These are phyloP conservation scores for Andrena marginata DNA, from an alignment of 2,888 invertebrate species.

Conservation along the genomic window DNA sequence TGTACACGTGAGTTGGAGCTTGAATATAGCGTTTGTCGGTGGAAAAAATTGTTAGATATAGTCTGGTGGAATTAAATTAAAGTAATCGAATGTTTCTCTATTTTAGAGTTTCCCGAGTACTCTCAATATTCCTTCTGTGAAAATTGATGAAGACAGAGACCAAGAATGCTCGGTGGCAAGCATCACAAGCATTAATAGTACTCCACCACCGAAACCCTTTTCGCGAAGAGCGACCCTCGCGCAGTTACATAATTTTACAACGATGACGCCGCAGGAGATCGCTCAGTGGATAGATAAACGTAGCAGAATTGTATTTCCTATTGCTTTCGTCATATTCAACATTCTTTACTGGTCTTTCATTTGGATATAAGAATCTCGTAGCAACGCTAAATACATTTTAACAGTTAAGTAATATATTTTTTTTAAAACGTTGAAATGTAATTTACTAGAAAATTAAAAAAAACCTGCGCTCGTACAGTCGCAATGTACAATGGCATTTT, in stretches of 20 bases:
- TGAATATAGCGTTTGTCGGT: not conserved
- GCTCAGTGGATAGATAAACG: slow-evolving; percentile 95
- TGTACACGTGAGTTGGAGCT: slow-evolving; percentile 88
- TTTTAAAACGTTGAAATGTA: not conserved
- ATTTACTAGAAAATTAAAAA: slow-evolving; percentile 1
- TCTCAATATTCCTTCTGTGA: slow-evolving; percentile 89
- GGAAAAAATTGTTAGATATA: too few species aligned
- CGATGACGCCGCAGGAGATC: slow-evolving; percentile 95
- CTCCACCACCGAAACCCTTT: slow-evolving; percentile 77
- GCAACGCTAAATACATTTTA: not conserved
- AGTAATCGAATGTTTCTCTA: slow-evolving; percentile 11
- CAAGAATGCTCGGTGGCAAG: slow-evolving; percentile 79
- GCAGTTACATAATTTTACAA: slow-evolving; percentile 86
- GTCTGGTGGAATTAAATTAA: not conserved
- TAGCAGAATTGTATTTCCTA: slow-evolving; percentile 91
- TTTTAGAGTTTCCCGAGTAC: slow-evolving; percentile 89
- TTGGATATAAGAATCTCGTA: slow-evolving; percentile 80
- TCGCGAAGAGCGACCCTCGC: slow-evolving; percentile 80
- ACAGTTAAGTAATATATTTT: not conserved
- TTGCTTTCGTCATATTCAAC: slow-evolving; percentile 92
- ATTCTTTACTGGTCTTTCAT: slow-evolving; percentile 92
- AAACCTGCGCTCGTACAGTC: not conserved
- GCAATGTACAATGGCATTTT: too few species aligned
- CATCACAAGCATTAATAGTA: slow-evolving; percentile 79
- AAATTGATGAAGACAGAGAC: slow-evolving; percentile 89